Evolutionary conservation across 2,797 vertebrate genomes (phyloP), one percentile per base, ranked within the genome.

Genomic region (Podarcis lilfordi): DNA sequence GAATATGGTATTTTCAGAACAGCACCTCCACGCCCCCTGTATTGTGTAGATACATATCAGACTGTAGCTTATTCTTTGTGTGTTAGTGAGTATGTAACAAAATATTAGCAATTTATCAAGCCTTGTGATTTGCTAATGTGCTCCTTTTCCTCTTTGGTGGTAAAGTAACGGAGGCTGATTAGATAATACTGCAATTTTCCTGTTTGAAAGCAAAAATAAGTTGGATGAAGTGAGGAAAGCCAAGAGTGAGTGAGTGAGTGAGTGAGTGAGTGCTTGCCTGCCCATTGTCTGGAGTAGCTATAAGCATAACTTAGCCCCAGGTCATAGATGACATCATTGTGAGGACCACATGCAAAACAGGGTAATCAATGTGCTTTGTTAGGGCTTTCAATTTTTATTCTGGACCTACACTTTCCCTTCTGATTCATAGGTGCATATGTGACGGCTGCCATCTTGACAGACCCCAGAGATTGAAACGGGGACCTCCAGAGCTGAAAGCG

Each of bases 381-480:
- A 91, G 85, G 90, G 71, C 90, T 77, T 89, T 93, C 76, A 43
- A 66, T 89, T 93, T 92, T 93, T 91, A 90, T 93, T 87, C 74
- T 84, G 92, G 81, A 76, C 75, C 82, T 93, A 85, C 92, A 91
- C n/a, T 94, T 95, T 82, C 78, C 61, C 55, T 93, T 91, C 86
- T 89, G 92, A 91, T 89, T 95, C 95, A 92, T 84, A 92, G 81
- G 86, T 71, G 85, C 81, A 87, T 90, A 87, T 89, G 88, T 89
- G 88, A 89, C 88, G 90, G 87, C 55, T 76, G 89, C 89, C 82
- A 75, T 61, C 89, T 87, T 85, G 87, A 85, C 85, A 87, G 81
- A 91, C 84, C 72, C 83, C 74, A 64, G 82, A 87, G 72, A 37
- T 82, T 91, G 84, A 89, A 89, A 87, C 89, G 86, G 85, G 85